These are phyloP conservation scores for Drosophila leonis DNA, from an alignment of 2,888 invertebrate genomes.

Conservation along the genomic window DNA sequence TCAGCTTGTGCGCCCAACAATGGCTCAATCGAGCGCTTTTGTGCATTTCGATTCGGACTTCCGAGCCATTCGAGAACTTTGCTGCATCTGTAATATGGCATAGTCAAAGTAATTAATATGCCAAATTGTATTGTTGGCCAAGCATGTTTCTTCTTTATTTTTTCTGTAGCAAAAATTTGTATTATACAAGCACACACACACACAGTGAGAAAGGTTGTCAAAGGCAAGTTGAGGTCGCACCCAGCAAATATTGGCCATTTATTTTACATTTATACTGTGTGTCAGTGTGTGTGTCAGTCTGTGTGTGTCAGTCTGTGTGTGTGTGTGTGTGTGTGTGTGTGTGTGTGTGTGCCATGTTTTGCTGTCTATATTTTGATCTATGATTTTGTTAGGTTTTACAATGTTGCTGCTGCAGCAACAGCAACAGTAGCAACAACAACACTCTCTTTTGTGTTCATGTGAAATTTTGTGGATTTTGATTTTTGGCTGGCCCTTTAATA, in stretches of 20 bases:
- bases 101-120: slow-evolving; percentile 6
- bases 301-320: slow-evolving; percentile 6
- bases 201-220: not conserved
- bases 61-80: slow-evolving; percentile 1
- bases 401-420: slow-evolving; percentile 11
- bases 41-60: not conserved
- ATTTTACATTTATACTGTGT: not conserved
- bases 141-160: not conserved
- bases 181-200: not conserved
- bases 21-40: slow-evolving; percentile 1
- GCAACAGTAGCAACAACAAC: not conserved
- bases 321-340: slow-evolving; percentile 2
- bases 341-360: slow-evolving; percentile 2
- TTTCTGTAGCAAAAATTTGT: not conserved
- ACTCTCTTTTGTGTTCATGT: not conserved
- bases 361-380: slow-evolving; percentile 19
- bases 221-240: not conserved
- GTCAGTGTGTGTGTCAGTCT: not conserved
- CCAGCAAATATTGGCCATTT: slow-evolving; percentile 9
- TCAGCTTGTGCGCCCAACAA: slow-evolving; percentile 1
- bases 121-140: slow-evolving; percentile 1
- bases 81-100: slow-evolving; percentile 2
- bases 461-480: slow-evolving; percentile 36
- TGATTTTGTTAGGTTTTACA: slow-evolving; percentile 36
- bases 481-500: slow-evolving; percentile 64